Conservation (phyloP, 2,113 vertebrate genomes). For the Hoplias malabaricus region DNA sequence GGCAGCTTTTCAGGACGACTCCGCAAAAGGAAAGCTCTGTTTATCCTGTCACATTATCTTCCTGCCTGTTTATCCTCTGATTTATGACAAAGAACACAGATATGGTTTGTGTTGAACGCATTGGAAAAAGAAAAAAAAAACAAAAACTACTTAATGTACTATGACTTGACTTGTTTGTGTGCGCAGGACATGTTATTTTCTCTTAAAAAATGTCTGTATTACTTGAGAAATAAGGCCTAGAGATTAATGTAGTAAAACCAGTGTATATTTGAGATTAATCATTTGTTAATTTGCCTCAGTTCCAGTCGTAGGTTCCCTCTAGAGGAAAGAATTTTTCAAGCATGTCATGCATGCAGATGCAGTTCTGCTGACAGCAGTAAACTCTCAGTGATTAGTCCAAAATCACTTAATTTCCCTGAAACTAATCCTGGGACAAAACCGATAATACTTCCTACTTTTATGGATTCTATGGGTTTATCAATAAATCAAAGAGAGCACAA, state of each 20-base stretch:
- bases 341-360: neutral
- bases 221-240: too few relatives aligned
- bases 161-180: too few relatives aligned
- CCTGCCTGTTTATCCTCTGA: neutral
- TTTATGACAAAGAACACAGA: neutral
- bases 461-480: too few relatives aligned
- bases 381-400: neutral
- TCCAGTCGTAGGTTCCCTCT: neutral
- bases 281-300: neutral
- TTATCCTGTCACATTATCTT: conserved; percentile 17
- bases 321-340: neutral
- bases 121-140: too few relatives aligned
- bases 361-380: conserved; percentile 2
- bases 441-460: too few relatives aligned
- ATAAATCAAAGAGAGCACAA: too few relatives aligned
- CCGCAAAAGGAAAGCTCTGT: conserved; percentile 26
- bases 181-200: too few relatives aligned
- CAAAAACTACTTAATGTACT: neutral
- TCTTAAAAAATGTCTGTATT: too few relatives aligned
- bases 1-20: conserved; percentile 12
- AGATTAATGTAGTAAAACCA: neutral
- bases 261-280: neutral
- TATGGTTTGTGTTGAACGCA: too few relatives aligned
- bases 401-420: too few relatives aligned
- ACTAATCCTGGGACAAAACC: too few relatives aligned